phyloP scores from a whole-genome alignment of 2,797 vertebrate genomes.

The Echiichthys vipera region DNA sequence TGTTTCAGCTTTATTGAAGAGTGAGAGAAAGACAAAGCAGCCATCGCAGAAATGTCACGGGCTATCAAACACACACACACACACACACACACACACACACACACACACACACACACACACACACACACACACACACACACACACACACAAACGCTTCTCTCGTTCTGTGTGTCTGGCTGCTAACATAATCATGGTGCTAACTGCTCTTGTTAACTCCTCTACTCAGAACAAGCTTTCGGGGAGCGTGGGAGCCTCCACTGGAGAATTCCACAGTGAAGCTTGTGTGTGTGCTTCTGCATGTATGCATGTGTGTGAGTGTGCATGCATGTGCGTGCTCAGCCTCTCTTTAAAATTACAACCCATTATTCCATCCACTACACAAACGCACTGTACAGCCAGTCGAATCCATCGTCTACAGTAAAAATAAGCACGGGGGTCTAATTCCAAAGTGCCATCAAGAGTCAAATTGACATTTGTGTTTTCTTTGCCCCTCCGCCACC shows the following conservation, averaged over 20 bases:
- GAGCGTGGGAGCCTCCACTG: constrained; percentile 79
- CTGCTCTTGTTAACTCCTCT: constrained; percentile 82
- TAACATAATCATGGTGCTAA: constrained; percentile 79
- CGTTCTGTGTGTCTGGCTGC: constrained; percentile 74
- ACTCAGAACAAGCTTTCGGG: constrained; percentile 77
- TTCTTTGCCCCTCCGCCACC: not conserved
- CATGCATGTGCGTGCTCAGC: not conserved
- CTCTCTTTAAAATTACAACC: constrained; percentile 56
- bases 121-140: constrained; percentile 26
- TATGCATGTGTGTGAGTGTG: not conserved
- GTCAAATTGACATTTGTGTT: constrained; percentile 56
- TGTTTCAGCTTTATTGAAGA: constrained; percentile 59
- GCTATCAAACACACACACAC: constrained; percentile 39
- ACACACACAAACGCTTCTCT: constrained; percentile 44
- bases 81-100: constrained; percentile 22
- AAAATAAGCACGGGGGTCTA: constrained; percentile 48
- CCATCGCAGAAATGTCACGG: constrained; percentile 64
- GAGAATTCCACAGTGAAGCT: constrained; percentile 73
- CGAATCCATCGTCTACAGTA: constrained; percentile 28
- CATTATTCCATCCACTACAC: constrained; percentile 64
- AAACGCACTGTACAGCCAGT: constrained; percentile 35
- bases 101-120: constrained; percentile 25
- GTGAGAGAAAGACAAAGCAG: constrained; percentile 64
- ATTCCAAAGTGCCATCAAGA: constrained; percentile 59
- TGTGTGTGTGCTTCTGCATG: constrained; percentile 36